Evolutionary conservation across 2,113 vertebrate genomes (phyloP).

Genomic region (Chamaetylas fuelleborni): DNA sequence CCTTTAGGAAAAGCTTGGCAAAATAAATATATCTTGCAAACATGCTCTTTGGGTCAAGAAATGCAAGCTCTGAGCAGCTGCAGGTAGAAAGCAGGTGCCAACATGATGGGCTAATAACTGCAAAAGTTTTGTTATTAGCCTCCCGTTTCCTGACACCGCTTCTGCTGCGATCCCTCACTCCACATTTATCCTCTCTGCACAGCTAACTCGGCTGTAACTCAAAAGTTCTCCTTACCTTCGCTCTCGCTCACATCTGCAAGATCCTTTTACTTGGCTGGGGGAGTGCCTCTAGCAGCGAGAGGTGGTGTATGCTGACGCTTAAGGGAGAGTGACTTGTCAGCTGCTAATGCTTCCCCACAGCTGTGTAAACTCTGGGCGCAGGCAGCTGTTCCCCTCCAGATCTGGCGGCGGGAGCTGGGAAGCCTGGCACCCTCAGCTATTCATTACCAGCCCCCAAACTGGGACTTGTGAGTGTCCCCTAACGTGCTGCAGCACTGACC

Average conservation of each 20-base stretch:
- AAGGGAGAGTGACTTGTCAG: conserved; percentile 20
- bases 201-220: background rate
- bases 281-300: background rate
- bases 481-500: background rate
- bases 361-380: conserved; percentile 19
- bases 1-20: background rate
- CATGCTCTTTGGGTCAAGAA: background rate
- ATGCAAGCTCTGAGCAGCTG: background rate
- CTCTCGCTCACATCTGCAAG: background rate
- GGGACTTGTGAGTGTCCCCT: background rate
- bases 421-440: conserved; percentile 29
- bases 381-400: conserved; percentile 60
- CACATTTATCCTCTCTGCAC: fast-evolving
- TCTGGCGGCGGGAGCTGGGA: background rate
- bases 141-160: background rate
- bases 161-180: background rate
- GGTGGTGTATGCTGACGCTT: background rate
- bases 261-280: background rate
- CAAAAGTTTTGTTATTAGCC: background rate
- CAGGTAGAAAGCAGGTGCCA: background rate
- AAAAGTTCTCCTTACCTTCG: fast-evolving
- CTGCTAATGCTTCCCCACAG: conserved; percentile 49
- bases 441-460: background rate
- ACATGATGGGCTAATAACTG: background rate
- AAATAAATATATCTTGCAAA: background rate